Evolutionary conservation across 1,140 invertebrate species (phyloP).

Genomic region (Hestina assimilis): DNA sequence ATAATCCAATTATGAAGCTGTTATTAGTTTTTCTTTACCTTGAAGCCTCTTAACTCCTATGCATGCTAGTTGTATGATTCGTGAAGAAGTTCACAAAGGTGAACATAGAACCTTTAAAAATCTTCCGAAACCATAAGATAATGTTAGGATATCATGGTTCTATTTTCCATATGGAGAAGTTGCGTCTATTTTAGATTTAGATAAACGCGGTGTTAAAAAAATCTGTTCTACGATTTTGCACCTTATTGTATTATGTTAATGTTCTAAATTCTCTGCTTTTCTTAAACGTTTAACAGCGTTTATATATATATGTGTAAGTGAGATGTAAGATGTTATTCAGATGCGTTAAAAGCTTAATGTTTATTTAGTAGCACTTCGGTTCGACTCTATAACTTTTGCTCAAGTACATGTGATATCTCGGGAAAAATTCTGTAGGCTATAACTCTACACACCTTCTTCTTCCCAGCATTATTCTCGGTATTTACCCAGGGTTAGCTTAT

Average conservation of each 20-base stretch:
- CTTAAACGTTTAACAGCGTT: not conserved
- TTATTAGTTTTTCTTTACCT: too few relatives aligned
- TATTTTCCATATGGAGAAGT: slow-evolving; percentile 15
- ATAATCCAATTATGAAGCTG: too few relatives aligned
- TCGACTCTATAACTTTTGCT: slow-evolving; percentile 33
- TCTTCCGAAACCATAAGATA: slow-evolving; percentile 8
- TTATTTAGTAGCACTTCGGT: too few relatives aligned
- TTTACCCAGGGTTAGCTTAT: too few relatives aligned
- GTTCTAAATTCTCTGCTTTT: not conserved
- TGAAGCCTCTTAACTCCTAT: too few relatives aligned
- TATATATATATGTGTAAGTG: slow-evolving; percentile 6
- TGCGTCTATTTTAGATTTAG: slow-evolving; percentile 7
- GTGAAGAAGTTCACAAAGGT: too few relatives aligned
- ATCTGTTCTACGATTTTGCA: not conserved
- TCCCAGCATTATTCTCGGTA: too few relatives aligned
- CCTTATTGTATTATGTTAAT: not conserved
- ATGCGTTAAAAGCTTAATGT: slow-evolving; percentile 34
- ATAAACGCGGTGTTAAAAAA: not conserved
- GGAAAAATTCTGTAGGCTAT: slow-evolving; percentile 12
- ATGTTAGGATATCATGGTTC: slow-evolving; percentile 10
- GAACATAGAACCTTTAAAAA: too few relatives aligned
- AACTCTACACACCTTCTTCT: too few relatives aligned
- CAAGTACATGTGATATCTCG: slow-evolving; percentile 21
- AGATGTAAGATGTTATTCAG: slow-evolving; percentile 28
- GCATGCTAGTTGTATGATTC: too few relatives aligned